These are phyloP conservation scores for Carollia perspicillata DNA, from an alignment of 2,113 vertebrate genomes.

Conservation along the genomic window DNA sequence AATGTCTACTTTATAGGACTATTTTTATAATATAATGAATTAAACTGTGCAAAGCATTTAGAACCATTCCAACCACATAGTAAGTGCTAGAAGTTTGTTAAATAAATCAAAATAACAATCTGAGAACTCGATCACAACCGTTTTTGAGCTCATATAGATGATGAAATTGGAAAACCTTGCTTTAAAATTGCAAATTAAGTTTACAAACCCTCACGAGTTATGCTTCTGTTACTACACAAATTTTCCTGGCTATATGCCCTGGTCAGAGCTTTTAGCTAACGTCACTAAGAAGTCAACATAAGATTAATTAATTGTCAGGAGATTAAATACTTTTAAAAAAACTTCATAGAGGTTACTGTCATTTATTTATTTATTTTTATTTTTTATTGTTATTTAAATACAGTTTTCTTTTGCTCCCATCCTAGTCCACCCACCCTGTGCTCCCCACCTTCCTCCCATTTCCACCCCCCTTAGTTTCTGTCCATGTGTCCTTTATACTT, in stretches of 20 bases:
- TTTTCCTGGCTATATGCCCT: not conserved
- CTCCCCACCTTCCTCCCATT: too few relatives aligned
- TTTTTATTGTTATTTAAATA: too few relatives aligned
- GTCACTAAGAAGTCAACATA: not conserved
- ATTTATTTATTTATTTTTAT: too few relatives aligned
- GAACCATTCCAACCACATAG: not conserved
- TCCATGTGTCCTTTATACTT: too few relatives aligned
- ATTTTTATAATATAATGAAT: not conserved
- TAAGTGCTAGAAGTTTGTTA: not conserved
- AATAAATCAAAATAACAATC: not conserved
- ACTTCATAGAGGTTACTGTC: not conserved
- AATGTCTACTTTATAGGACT: not conserved
- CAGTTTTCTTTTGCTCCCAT: too few relatives aligned
- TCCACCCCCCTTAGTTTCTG: too few relatives aligned
- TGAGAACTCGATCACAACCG: not conserved
- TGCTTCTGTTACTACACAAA: not conserved
- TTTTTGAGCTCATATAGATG: not conserved
- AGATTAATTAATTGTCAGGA: constrained; percentile 57
- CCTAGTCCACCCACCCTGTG: too few relatives aligned
- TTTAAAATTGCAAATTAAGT: not conserved
- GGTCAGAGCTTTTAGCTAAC: not conserved
- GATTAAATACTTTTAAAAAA: not conserved
- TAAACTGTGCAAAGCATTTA: not conserved
- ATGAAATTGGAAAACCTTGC: not conserved
- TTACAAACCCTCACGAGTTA: not conserved